Evolutionary conservation across 2,113 vertebrate genomes (phyloP).

Genomic region (Phalacrocorax aristotelis): DNA sequence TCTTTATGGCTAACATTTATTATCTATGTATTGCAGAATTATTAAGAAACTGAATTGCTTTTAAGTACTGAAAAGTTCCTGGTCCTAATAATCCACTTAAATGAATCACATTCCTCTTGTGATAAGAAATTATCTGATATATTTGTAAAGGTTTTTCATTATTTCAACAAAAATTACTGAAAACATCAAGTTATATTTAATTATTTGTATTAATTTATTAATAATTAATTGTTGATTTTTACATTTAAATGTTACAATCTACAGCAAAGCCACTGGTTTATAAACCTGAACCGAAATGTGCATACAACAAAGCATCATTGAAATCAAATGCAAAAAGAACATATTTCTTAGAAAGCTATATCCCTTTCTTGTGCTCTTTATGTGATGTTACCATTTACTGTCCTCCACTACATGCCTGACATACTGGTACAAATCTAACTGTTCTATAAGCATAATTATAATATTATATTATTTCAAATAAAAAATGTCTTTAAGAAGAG

Average conservation of each 20-base stretch:
- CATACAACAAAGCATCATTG: not conserved
- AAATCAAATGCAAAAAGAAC: not conserved
- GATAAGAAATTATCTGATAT: not conserved
- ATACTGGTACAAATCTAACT: not conserved
- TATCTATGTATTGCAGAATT: not conserved
- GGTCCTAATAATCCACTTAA: not conserved
- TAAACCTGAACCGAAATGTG: not conserved
- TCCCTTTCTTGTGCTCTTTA: not conserved
- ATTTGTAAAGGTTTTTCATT: not conserved
- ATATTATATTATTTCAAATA: not conserved
- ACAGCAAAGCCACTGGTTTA: not conserved
- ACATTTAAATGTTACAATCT: not conserved
- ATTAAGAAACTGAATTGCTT: not conserved
- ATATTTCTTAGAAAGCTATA: not conserved
- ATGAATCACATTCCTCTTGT: not conserved
- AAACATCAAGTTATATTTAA: not conserved
- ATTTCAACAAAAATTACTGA: constrained; percentile 34
- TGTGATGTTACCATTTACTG: not conserved
- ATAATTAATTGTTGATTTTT: not conserved
- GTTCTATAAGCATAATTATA: not conserved
- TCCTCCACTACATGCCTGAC: not conserved
- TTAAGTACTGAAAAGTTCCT: not conserved
- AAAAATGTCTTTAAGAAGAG: not conserved
- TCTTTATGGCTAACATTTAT: not conserved
- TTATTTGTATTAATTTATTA: not conserved